Conservation (phyloP, 2,888 invertebrate species). For the Orgyia antiqua region DNA sequence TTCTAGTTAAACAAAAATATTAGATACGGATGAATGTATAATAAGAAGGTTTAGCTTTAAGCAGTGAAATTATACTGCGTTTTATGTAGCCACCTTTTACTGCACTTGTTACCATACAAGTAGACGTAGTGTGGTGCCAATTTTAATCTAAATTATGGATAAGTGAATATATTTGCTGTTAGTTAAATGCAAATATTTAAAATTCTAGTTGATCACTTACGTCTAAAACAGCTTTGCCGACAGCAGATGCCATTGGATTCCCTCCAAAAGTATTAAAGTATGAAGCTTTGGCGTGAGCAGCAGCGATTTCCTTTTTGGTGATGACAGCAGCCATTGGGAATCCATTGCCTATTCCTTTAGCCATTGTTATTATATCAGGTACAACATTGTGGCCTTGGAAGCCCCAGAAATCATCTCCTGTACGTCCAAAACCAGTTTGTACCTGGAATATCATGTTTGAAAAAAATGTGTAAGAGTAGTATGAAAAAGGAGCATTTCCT, state of each 20-base stretch:
- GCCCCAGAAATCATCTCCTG: slow-evolving; percentile 98
- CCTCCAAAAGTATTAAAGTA: slow-evolving; percentile 99
- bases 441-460: slow-evolving; percentile 80
- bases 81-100: too few relatives aligned
- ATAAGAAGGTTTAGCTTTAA: too few relatives aligned
- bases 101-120: too few relatives aligned
- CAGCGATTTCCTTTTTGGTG: slow-evolving; percentile 92
- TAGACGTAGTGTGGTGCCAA: too few relatives aligned
- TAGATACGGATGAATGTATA: too few relatives aligned
- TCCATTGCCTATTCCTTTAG: slow-evolving; percentile 97
- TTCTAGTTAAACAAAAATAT: too few relatives aligned
- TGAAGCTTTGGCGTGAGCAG: slow-evolving; percentile 83
- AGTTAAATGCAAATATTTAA: too few relatives aligned
- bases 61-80: too few relatives aligned
- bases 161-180: too few relatives aligned
- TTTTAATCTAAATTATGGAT: too few relatives aligned
- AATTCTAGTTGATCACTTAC: too few relatives aligned
- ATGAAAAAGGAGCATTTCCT: background rate
- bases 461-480: too few relatives aligned
- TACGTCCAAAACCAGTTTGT: slow-evolving; percentile 97
- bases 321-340: slow-evolving; percentile 97
- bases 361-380: slow-evolving; percentile 98
- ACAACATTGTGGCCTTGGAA: slow-evolving; percentile 90
- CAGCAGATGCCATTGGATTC: slow-evolving; percentile 92
- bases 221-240: slow-evolving; percentile 94